Evolutionary conservation across 2,888 invertebrate genomes (phyloP).

Genomic region (Steinernema hermaphroditum): DNA sequence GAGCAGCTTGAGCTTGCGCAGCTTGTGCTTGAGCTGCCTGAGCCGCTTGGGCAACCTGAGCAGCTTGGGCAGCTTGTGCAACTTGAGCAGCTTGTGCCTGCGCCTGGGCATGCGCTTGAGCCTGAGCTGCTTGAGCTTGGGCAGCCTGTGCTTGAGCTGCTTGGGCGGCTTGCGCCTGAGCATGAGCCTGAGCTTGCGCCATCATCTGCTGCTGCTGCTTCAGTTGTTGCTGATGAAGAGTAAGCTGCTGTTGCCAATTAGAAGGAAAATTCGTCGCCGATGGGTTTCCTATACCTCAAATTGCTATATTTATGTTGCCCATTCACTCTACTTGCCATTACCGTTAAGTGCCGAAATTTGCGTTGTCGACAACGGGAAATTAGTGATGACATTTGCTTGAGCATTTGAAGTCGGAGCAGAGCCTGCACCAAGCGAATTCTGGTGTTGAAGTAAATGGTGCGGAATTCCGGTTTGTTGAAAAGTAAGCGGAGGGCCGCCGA

Average conservation of each 20-base stretch:
- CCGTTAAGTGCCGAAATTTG: conserved; percentile 31
- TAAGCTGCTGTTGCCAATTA: conserved; percentile 18
- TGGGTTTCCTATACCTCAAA: conserved; percentile 16
- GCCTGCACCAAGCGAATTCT: conserved; percentile 31
- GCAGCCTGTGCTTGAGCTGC: conserved; percentile 11
- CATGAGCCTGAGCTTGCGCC: conserved; percentile 19
- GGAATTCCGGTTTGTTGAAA: conserved; percentile 6
- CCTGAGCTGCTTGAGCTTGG: conserved; percentile 13
- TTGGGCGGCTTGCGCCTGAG: conserved; percentile 19
- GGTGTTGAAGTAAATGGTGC: conserved; percentile 30
- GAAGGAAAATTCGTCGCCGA: conserved; percentile 9
- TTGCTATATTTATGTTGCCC: not conserved
- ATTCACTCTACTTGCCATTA: not conserved
- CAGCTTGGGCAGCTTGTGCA: conserved; percentile 1
- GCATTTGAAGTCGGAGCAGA: not conserved
- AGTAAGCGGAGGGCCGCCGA: not conserved
- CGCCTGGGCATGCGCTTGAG: not conserved
- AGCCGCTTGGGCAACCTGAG: conserved; percentile 1
- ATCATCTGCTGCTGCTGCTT: conserved; percentile 28
- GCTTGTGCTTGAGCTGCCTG: conserved; percentile 9
- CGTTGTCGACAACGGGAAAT: conserved; percentile 17
- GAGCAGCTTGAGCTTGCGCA: conserved; percentile 2
- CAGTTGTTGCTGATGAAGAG: conserved; percentile 14
- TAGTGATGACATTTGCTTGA: conserved; percentile 23
- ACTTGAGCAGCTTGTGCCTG: conserved; percentile 23